Base-by-base conservation (phyloP, 2,888 invertebrate genomes). In the Lasioglossum lativentre region DNA sequence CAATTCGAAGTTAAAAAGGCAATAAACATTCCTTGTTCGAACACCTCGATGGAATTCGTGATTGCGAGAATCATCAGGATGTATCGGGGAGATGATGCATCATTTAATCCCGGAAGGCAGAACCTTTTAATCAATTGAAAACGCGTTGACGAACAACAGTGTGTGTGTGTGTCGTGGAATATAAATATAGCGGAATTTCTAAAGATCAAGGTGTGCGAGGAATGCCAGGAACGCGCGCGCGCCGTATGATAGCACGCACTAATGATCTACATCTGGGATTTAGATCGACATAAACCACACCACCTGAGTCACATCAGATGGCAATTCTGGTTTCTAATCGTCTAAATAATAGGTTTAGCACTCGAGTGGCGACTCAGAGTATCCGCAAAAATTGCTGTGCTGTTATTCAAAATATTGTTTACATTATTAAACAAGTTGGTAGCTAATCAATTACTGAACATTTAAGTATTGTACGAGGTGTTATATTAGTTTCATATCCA, bases 71-170 rank as follows among this genome's bases (percentile, higher is more conserved):
- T 52, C 10, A 40, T 34, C 38, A 38, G 34, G 68, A 27, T 59
- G 6, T 59, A 16, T 14, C 16, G 23, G 52, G 23, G 52, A n/a
- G 59, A 27, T 27, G 59, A 59, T 59, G 59, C 59, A 30, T 59
- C 59, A 27, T 59, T 59, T 30, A 59, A 59, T 27, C 59, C 59
- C 59, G 59, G 59, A 59, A 59, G 52, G 59, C 59, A 59, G 14
- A 59, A 59, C 23, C 27, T 59, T n/a, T n/a, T n/a, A n/a, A 56
- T 56, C 56, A n/a, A 56, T n/a, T 4, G 56, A n/a, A n/a, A n/a
- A 4, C 4, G 42, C 6, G 10, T n/a, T 0, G 45, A 16, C 45
- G 14, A 14, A 42, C 14, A 42, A 34, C 34, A 3, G 16, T 45
- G 52, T 23, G 2, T 52, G n/a, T n/a, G n/a, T 56, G n/a, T 3